Evolutionary conservation across 2,888 invertebrate genomes (phyloP).

Genomic region (Linhomoeus sp.): DNA sequence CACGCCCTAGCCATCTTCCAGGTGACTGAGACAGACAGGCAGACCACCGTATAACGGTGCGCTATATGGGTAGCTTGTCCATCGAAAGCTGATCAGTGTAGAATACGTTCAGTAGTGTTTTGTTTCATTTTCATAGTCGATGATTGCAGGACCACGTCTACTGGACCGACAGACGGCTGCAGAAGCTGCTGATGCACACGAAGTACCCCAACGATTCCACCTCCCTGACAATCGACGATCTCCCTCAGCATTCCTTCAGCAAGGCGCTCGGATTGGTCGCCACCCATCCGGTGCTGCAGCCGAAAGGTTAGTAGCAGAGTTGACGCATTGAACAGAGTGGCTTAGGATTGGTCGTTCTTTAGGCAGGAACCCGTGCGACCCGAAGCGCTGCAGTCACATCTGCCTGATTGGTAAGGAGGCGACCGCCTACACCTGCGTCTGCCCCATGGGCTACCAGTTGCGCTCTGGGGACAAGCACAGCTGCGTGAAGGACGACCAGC

Average conservation of each 20-base stretch:
- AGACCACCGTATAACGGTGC: too few species aligned
- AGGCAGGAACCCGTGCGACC: conserved; percentile 49
- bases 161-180: conserved; percentile 16
- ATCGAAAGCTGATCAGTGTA: too few species aligned
- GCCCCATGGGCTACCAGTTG: conserved; percentile 51
- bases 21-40: too few species aligned
- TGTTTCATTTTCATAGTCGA: too few species aligned
- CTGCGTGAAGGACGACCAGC: conserved; percentile 47
- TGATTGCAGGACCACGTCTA: conserved; percentile 1
- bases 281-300: conserved; percentile 81
- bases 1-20: conserved; percentile 86
- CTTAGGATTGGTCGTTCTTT: too few species aligned
- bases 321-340: too few species aligned
- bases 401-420: conserved; percentile 56
- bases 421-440: conserved; percentile 55
- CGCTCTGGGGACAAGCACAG: conserved; percentile 3
- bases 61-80: too few species aligned
- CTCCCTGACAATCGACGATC: conserved; percentile 8
- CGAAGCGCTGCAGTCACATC: conserved; percentile 59
- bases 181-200: conserved; percentile 19
- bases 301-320: conserved; percentile 27
- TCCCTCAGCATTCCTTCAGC: conserved; percentile 60
- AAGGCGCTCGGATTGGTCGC: conserved; percentile 87
- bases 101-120: too few species aligned
- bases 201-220: conserved; percentile 23